phyloP scores from a whole-genome alignment of 2,113 vertebrate genomes.

The Otus sunia region DNA sequence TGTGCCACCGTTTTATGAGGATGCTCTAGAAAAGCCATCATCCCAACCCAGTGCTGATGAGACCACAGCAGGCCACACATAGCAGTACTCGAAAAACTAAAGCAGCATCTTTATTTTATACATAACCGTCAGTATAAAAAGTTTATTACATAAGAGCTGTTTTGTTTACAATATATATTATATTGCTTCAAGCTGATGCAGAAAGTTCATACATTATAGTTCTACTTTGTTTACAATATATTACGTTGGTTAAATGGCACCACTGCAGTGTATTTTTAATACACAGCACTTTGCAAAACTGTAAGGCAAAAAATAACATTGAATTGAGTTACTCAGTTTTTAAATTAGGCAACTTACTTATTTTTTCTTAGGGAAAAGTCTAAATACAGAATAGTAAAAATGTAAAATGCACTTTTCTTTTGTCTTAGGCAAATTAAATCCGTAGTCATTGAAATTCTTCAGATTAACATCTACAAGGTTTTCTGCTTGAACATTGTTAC shows the following conservation, averaged over 20 bases:
- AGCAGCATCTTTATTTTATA: constrained; percentile 78
- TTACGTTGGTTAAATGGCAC: constrained; percentile 68
- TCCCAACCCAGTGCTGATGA: accelerated
- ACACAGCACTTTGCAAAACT: constrained; percentile 35
- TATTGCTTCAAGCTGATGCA: constrained; percentile 74
- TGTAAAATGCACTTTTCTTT: not conserved
- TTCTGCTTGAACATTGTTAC: not conserved
- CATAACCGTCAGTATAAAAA: constrained; percentile 74
- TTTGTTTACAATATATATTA: constrained; percentile 83
- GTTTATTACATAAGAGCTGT: constrained; percentile 74
- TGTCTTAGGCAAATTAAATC: not conserved
- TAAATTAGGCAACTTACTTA: not conserved
- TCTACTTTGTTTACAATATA: constrained; percentile 74
- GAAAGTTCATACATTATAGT: constrained; percentile 68
- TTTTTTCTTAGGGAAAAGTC: constrained; percentile 15
- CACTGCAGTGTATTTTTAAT: constrained; percentile 52
- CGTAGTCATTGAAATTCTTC: not conserved
- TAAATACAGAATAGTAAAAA: constrained; percentile 8
- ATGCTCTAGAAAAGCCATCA: not conserved
- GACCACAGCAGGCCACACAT: not conserved
- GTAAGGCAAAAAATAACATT: constrained; percentile 6
- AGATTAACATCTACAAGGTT: not conserved
- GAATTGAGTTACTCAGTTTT: not conserved
- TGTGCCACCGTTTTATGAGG: not conserved
- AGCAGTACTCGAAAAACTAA: constrained; percentile 60